A percentile compares a stretch with the other conserved stretches of the same genome.
Evolutionary conservation across 1,140 invertebrate genomes (phyloP).

Genomic region (Panagrolaimus sp.): DNA sequence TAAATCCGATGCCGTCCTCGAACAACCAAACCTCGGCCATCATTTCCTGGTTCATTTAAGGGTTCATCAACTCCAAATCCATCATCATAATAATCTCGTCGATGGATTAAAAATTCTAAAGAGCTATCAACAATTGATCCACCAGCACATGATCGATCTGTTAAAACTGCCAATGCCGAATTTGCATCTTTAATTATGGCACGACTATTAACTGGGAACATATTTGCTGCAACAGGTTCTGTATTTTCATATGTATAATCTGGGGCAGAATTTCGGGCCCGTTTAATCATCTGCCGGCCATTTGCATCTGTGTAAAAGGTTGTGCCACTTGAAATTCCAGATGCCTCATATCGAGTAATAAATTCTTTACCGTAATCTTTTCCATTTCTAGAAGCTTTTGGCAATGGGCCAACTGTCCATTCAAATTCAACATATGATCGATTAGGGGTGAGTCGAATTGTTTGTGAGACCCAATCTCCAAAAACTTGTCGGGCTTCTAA

Average conservation of each 20-base stretch:
- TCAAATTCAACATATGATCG: slow-evolving; percentile 73
- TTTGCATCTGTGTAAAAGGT: slow-evolving; percentile 89
- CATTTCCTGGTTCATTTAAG: slow-evolving; percentile 74
- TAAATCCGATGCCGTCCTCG: slow-evolving; percentile 67
- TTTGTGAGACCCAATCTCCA: slow-evolving; percentile 74
- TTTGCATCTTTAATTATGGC: not conserved
- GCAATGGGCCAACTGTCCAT: slow-evolving; percentile 88
- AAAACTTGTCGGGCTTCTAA: slow-evolving; percentile 72
- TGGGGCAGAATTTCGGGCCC: slow-evolving; percentile 61
- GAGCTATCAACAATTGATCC: slow-evolving; percentile 1
- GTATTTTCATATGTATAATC: slow-evolving; percentile 14
- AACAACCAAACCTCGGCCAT: slow-evolving; percentile 69
- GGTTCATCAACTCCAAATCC: slow-evolving; percentile 79
- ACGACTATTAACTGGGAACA: slow-evolving; percentile 3
- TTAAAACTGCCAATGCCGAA: not conserved
- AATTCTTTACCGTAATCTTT: slow-evolving; percentile 13
- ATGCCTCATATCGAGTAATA: slow-evolving; percentile 13
- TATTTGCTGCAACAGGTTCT: slow-evolving; percentile 16
- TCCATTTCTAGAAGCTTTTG: slow-evolving; percentile 55
- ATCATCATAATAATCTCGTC: slow-evolving; percentile 79
- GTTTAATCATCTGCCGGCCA: slow-evolving; percentile 77
- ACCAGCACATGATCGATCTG: slow-evolving; percentile 2
- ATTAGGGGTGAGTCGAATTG: slow-evolving; percentile 71
- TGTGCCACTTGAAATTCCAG: slow-evolving; percentile 57
- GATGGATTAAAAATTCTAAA: slow-evolving; percentile 67